Conservation (phyloP, 2,113 vertebrate genomes). For the Colossoma macropomum region DNA sequence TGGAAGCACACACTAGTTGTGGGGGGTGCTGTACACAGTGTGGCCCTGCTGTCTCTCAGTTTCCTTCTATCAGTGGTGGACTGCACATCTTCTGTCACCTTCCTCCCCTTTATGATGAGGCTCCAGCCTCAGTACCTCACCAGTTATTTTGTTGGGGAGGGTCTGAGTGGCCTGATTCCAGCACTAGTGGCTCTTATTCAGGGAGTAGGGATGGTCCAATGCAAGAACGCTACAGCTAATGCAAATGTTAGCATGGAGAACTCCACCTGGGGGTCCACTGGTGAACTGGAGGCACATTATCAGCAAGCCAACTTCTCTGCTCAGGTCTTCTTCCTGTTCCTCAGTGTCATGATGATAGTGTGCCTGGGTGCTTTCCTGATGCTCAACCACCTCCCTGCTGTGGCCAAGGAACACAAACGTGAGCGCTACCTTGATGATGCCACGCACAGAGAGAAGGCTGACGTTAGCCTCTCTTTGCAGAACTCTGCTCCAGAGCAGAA, state of each 20-base stretch:
- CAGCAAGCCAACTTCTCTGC: constrained; percentile 80
- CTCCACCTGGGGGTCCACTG: constrained; percentile 23
- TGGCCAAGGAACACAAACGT: constrained; percentile 67
- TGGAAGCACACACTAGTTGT: constrained; percentile 73
- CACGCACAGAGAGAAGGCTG: constrained; percentile 58
- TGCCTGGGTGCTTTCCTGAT: constrained; percentile 77
- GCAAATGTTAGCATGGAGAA: constrained; percentile 52
- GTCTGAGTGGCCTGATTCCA: constrained; percentile 83
- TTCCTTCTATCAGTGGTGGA: constrained; percentile 85
- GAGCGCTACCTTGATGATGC: constrained; percentile 64
- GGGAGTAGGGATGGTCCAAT: constrained; percentile 78
- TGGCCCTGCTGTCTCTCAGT: constrained; percentile 78
- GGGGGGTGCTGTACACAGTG: constrained; percentile 65
- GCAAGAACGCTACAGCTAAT: constrained; percentile 69
- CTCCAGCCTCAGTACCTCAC: constrained; percentile 79
- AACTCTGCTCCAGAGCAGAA: constrained; percentile 70
- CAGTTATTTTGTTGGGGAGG: constrained; percentile 83
- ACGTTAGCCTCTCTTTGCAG: constrained; percentile 64
- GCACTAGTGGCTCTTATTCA: constrained; percentile 81
- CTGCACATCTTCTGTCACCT: constrained; percentile 88
- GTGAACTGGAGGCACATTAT: constrained; percentile 68
- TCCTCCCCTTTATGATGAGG: constrained; percentile 85
- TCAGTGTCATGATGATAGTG: constrained; percentile 79
- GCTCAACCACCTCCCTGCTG: constrained; percentile 78
- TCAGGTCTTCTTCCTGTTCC: constrained; percentile 81